A percentile compares a stretch with the other conserved stretches of the same genome.
phyloP scores from a whole-genome alignment of 1,140 invertebrate genomes.

The Drosophila sp. region DNA sequence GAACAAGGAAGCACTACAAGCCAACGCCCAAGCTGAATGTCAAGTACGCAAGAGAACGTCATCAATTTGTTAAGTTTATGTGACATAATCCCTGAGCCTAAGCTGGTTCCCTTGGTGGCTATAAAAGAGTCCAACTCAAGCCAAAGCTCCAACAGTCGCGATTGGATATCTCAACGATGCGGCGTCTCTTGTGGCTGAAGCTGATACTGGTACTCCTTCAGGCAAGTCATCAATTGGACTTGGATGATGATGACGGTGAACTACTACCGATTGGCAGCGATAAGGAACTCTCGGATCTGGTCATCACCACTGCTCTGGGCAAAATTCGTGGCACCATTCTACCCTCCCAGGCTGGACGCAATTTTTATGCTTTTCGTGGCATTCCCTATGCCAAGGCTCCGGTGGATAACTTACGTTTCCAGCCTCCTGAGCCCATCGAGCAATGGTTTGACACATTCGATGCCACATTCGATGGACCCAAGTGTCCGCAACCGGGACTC shows the following conservation, averaged over 20 bases:
- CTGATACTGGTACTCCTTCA: constrained; percentile 22
- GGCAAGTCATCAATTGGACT: constrained; percentile 32
- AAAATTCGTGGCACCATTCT: constrained; percentile 77
- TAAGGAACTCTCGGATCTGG: constrained; percentile 77
- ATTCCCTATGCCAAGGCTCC: constrained; percentile 87
- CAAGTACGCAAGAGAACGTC: constrained; percentile 45
- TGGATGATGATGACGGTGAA: constrained; percentile 18
- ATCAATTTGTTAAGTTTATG: constrained; percentile 73
- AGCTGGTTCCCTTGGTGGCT: constrained; percentile 30
- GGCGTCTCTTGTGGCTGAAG: constrained; percentile 35
- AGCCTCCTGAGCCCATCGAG: constrained; percentile 84
- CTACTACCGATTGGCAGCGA: constrained; percentile 56
- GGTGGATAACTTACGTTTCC: constrained; percentile 85
- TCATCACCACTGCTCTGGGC: constrained; percentile 76
- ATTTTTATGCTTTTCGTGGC: constrained; percentile 87
- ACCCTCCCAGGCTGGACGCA: constrained; percentile 82
- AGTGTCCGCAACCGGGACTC: constrained; percentile 83
- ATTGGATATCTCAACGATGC: constrained; percentile 39
- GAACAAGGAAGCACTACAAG: constrained; percentile 41
- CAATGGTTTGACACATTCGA: constrained; percentile 85
- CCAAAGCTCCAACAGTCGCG: constrained; percentile 49
- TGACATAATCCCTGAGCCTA: constrained; percentile 32
- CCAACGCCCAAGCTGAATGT: constrained; percentile 57
- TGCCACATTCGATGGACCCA: constrained; percentile 85
- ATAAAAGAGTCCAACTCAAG: constrained; percentile 56